These are phyloP conservation scores for Clepsis dumicolana DNA, from an alignment of 2,888 invertebrate genomes.

Conservation along the genomic window DNA sequence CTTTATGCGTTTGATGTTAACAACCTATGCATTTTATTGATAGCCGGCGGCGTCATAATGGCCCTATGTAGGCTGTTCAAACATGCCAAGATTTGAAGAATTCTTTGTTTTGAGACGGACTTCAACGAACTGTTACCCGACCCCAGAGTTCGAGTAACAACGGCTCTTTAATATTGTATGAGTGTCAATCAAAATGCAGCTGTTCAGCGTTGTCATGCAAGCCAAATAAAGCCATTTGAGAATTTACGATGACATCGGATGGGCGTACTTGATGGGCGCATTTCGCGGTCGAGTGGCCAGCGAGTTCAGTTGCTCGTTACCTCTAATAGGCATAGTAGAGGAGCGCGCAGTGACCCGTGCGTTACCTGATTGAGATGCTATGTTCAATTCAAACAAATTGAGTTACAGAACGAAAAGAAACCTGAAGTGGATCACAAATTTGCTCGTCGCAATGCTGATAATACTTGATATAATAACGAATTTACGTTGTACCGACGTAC, in stretches of 20 bases:
- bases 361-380: constrained; percentile 50
- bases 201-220: constrained; percentile 46
- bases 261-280: constrained; percentile 52
- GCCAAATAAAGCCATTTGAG: constrained; percentile 66
- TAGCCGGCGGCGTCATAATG: constrained; percentile 18
- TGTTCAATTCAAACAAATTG: not conserved
- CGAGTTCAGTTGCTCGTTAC: constrained; percentile 60
- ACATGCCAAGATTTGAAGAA: constrained; percentile 15
- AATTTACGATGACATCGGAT: constrained; percentile 51
- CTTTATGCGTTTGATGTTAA: constrained; percentile 43
- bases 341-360: constrained; percentile 58
- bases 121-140: constrained; percentile 29
- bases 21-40: constrained; percentile 32
- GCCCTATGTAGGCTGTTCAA: constrained; percentile 17
- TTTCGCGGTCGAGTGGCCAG: constrained; percentile 54
- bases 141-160: constrained; percentile 24
- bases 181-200: constrained; percentile 42
- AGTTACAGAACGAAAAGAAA: not conserved
- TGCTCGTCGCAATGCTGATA: too few species aligned
- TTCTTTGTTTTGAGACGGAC: constrained; percentile 36
- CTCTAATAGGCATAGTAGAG: constrained; percentile 44
- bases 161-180: constrained; percentile 41
- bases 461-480: too few species aligned
- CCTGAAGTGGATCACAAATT: not conserved
- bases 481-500: too few species aligned